Base-by-base conservation (phyloP, 2,113 vertebrate genomes). In the Trichechus manatus region DNA sequence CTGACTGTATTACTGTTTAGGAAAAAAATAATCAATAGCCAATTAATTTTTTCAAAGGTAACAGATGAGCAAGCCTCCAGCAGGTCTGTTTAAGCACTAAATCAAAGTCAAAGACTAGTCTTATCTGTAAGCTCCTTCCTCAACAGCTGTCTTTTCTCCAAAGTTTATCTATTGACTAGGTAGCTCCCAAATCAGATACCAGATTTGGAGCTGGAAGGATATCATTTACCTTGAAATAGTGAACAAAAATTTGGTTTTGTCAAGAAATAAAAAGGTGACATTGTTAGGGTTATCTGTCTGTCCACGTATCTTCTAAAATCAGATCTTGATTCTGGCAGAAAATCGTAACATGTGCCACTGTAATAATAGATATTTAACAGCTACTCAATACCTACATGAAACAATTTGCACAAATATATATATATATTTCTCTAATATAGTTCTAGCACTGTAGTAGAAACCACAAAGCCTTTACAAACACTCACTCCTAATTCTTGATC, bases 191-290 rank as follows among this genome's bases (percentile, higher is more conserved):
- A 87, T 82, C 63, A 95, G n/a, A 59, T 2, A 61, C 6, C 50
- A 82, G 31, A 81, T 68, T 39, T 81, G 31, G 79, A 93, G 33
- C 11, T 6, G 29, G 19, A 90, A 77, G 10, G 20, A 9, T 44
- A 97, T 61, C 29, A 50, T 63, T 96, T n/a, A 83, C 47, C 78
- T 84, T 78, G 9, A 89, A 88, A 94, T 11, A 88, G 23, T 68
- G 44, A 93, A 77, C 14, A 27, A 94, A 95, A 91, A 42, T n/a
- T 64, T 84, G 23, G 78, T 25, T 66, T 75, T 89, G 29, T 91
- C 42, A 93, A 83, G 9, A 83, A 90, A 68, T 42, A 87, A 53
- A 78, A 53, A 89, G 6, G 33, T 66, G 27, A 80, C 42, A 47
- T 7, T 89, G 63, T 87, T n/a, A 53, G 20, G 84, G 13, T 27